phyloP scores from a whole-genome alignment of 2,113 vertebrate genomes.

The Tautogolabrus adspersus region DNA sequence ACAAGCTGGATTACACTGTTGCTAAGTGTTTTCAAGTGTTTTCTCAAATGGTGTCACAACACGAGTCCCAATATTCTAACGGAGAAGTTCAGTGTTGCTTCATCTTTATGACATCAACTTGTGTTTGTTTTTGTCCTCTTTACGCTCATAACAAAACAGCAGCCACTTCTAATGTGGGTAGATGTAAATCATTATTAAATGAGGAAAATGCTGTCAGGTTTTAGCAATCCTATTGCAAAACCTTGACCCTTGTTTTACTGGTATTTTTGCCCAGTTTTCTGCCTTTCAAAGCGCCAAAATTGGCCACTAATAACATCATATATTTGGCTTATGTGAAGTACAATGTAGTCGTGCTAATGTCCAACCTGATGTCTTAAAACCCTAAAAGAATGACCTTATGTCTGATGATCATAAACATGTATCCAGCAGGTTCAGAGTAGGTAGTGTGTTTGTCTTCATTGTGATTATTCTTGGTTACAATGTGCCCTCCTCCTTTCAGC shows the following conservation, averaged over 20 bases:
- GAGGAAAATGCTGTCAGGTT: neutral
- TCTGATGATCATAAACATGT: neutral
- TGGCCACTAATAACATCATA: neutral
- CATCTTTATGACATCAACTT: neutral
- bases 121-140: constrained; percentile 2
- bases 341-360: neutral
- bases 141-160: neutral
- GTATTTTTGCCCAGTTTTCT: neutral
- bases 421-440: neutral
- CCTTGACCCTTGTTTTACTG: neutral
- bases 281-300: too few relatives aligned
- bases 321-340: too few relatives aligned
- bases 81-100: constrained; percentile 23
- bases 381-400: too few relatives aligned
- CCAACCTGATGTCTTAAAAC: neutral
- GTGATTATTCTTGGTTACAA: neutral
- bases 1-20: neutral
- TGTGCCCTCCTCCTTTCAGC: constrained; percentile 66
- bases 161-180: neutral
- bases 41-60: constrained; percentile 1
- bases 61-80: constrained; percentile 18
- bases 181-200: neutral
- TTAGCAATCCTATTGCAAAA: neutral
- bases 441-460: neutral
- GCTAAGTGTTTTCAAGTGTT: constrained; percentile 18